These are phyloP conservation scores for Tupaia tana DNA, from an alignment of 2,113 vertebrate species.

Conservation along the genomic window DNA sequence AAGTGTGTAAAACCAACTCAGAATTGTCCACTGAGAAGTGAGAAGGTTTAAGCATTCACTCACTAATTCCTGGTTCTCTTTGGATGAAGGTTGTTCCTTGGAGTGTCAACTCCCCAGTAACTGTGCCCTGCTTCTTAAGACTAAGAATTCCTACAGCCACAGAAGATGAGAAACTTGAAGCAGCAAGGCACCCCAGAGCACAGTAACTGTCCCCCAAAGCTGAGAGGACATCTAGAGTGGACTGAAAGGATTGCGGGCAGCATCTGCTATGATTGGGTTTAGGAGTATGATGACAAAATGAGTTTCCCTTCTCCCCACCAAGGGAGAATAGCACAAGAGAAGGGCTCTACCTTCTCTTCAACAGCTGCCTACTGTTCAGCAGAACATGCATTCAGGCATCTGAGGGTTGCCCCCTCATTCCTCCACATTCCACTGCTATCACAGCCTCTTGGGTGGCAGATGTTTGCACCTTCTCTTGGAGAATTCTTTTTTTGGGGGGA, in stretches of 20 bases:
- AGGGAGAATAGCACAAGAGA: not conserved
- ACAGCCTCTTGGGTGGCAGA: not conserved
- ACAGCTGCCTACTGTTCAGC: not conserved
- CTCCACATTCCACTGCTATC: not conserved
- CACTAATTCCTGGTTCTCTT: not conserved
- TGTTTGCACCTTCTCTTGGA: not conserved
- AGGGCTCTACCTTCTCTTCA: not conserved
- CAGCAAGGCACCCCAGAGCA: not conserved
- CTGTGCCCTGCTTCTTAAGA: not conserved
- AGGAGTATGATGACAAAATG: not conserved
- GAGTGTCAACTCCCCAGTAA: not conserved
- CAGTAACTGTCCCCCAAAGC: not conserved
- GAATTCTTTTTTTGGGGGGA: too few species aligned
- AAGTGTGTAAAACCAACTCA: not conserved
- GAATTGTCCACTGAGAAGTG: not conserved
- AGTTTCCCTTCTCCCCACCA: not conserved
- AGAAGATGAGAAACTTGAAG: not conserved
- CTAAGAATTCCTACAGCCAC: not conserved
- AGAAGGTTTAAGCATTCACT: not conserved
- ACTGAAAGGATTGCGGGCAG: not conserved
- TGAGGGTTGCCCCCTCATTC: not conserved
- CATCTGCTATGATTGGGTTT: not conserved
- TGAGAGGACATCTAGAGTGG: not conserved
- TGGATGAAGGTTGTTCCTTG: not conserved
- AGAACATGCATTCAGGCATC: not conserved